A percentile compares a stretch with the other conserved stretches of the same genome.
phyloP scores from a whole-genome alignment of 2,113 vertebrate genomes.

The Mystacornis crossleyi region DNA sequence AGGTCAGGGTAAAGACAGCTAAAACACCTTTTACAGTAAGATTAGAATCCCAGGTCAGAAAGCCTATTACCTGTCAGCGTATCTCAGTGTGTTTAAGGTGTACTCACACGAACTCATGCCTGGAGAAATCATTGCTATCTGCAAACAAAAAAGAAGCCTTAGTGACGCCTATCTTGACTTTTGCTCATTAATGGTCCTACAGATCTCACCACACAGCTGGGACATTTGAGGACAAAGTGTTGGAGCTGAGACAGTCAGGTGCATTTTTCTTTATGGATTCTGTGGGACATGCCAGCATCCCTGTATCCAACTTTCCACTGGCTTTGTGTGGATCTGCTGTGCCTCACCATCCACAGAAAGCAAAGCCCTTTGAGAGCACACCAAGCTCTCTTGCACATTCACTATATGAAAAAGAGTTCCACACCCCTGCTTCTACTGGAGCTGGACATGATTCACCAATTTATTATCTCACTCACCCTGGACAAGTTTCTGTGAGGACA shows the following conservation, averaged over 20 bases:
- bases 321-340: not conserved
- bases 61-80: constrained; percentile 90
- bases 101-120: constrained; percentile 95
- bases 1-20: not conserved
- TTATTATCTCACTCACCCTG: not conserved
- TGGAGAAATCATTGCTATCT: constrained; percentile 98
- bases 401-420: not conserved
- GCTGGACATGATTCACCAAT: not conserved
- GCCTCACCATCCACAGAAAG: not conserved
- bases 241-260: not conserved
- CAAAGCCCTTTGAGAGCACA: not conserved
- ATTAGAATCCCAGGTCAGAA: not conserved
- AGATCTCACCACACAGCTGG: not conserved
- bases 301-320: not conserved
- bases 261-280: not conserved
- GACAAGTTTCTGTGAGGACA: not conserved
- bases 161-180: not conserved
- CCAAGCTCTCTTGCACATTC: not conserved
- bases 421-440: not conserved
- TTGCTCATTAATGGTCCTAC: not conserved
- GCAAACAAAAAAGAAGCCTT: constrained; percentile 26
- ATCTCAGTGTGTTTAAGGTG: constrained; percentile 94
- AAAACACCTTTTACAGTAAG: not conserved
- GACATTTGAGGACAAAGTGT: not conserved
- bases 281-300: not conserved